Evolutionary conservation across 2,113 vertebrate genomes (phyloP).

Genomic region (Pygoscelis adeliae): DNA sequence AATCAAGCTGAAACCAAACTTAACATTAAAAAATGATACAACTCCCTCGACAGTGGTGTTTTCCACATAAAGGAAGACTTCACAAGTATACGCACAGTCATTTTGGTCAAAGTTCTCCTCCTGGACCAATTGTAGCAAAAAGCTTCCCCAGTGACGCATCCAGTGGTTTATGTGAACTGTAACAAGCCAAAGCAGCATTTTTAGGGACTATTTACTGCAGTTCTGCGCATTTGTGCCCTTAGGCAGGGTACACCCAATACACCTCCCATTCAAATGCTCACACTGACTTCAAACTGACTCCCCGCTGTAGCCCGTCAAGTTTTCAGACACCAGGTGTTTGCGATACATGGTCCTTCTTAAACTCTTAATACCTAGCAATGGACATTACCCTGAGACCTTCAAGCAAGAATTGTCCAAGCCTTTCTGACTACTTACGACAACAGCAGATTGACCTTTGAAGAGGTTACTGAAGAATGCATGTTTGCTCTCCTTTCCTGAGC

Average conservation of each 20-base stretch:
- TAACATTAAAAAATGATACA: not conserved
- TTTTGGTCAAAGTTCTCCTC: not conserved
- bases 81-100: not conserved
- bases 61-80: not conserved
- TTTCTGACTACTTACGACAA: not conserved
- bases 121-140: not conserved
- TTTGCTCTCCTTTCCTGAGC: not conserved
- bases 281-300: not conserved
- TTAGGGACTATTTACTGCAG: not conserved
- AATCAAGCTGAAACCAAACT: not conserved
- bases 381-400: not conserved
- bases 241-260: not conserved
- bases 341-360: not conserved
- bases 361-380: accelerated
- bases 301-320: not conserved
- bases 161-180: not conserved
- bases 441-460: not conserved
- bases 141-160: not conserved
- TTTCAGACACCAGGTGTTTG: not conserved
- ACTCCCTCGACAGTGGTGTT: accelerated
- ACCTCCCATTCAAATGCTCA: not conserved
- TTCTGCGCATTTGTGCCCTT: not conserved
- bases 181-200: not conserved
- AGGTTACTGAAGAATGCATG: not conserved
- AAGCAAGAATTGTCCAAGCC: not conserved